Evolutionary conservation across 1,140 invertebrate genomes (phyloP).

Genomic region (Luehdorfia chinensis): DNA sequence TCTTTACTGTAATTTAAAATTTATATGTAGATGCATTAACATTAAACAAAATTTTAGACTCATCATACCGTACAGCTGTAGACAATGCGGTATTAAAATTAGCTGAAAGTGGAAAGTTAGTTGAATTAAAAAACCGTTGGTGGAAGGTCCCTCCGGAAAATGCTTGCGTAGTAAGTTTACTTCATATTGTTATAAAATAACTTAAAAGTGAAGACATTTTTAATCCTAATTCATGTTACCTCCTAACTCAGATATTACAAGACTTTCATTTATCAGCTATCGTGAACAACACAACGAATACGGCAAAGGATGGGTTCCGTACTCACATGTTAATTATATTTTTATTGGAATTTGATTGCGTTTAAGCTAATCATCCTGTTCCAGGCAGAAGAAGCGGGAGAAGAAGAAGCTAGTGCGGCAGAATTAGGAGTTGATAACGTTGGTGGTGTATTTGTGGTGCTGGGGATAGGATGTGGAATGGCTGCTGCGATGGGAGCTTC

Average conservation of each 20-base stretch:
- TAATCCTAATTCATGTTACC: too few relatives aligned
- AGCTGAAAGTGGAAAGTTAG: constrained; percentile 88
- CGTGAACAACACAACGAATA: too few relatives aligned
- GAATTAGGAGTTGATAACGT: constrained; percentile 88
- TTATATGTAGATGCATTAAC: too few relatives aligned
- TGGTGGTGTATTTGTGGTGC: constrained; percentile 93
- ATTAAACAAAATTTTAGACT: constrained; percentile 71
- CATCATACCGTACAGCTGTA: constrained; percentile 84
- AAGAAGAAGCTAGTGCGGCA: constrained; percentile 60
- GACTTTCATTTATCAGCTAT: too few relatives aligned
- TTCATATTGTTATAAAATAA: too few relatives aligned
- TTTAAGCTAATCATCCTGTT: too few relatives aligned
- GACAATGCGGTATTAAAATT: constrained; percentile 87
- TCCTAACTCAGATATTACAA: too few relatives aligned
- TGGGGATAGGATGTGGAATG: constrained; percentile 82
- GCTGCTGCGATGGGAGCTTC: constrained; percentile 82
- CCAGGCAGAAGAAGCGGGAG: constrained; percentile 51
- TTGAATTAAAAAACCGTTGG: constrained; percentile 91
- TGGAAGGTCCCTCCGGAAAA: constrained; percentile 83
- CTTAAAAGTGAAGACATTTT: too few relatives aligned
- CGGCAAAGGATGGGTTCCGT: too few relatives aligned
- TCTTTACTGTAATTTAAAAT: too few relatives aligned
- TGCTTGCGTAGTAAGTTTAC: constrained; percentile 59
- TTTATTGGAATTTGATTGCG: not conserved
- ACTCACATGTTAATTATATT: not conserved